Evolutionary conservation across 2,797 vertebrate genomes (phyloP).

Genomic region (Danionella dracula): DNA sequence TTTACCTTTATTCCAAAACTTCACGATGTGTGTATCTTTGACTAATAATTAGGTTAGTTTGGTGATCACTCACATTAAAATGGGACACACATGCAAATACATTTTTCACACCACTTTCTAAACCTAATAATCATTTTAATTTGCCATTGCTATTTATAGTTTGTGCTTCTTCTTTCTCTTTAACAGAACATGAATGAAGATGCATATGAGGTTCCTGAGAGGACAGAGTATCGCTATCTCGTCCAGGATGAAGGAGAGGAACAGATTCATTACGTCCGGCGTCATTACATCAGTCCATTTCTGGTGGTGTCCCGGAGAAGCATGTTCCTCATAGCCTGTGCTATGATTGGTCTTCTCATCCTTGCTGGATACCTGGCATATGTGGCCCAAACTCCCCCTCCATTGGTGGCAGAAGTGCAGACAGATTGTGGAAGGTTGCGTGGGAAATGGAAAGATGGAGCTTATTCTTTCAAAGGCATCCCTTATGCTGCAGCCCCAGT

Average conservation of each 20-base stretch:
- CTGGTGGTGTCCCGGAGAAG: slow-evolving; percentile 63
- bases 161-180: neutral
- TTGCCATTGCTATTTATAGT: neutral
- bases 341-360: slow-evolving; percentile 54
- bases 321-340: slow-evolving; percentile 57
- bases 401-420: slow-evolving; percentile 46
- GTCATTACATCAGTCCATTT: slow-evolving; percentile 65
- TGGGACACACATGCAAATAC: too few species aligned
- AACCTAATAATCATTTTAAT: too few species aligned
- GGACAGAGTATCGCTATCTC: slow-evolving; percentile 72
- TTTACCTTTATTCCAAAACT: too few species aligned
- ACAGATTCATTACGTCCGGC: slow-evolving; percentile 59
- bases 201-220: slow-evolving; percentile 60
- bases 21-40: too few species aligned
- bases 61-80: too few species aligned
- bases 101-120: too few species aligned
- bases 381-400: slow-evolving; percentile 62
- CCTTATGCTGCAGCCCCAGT: slow-evolving; percentile 67
- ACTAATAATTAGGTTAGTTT: too few species aligned
- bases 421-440: slow-evolving; percentile 57
- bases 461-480: slow-evolving; percentile 73
- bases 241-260: slow-evolving; percentile 71
- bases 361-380: slow-evolving; percentile 67
- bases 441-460: slow-evolving; percentile 49
- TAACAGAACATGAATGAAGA: slow-evolving; percentile 64